These are phyloP conservation scores for Synergus laeviventris DNA, from an alignment of 2,888 invertebrate genomes.

Conservation along the genomic window DNA sequence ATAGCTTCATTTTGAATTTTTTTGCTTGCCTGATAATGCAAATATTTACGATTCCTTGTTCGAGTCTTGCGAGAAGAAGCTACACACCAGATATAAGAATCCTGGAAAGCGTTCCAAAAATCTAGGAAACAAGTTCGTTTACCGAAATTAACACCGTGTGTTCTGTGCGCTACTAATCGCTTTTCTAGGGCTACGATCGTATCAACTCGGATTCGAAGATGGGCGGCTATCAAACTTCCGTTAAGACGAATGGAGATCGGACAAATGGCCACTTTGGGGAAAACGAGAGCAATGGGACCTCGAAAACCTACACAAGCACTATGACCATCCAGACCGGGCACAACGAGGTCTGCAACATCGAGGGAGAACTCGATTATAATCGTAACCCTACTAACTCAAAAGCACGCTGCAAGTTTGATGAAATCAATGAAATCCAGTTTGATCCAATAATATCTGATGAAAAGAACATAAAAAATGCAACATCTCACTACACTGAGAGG, in stretches of 20 bases:
- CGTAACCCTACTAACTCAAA: constrained; percentile 62
- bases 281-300: constrained; percentile 57
- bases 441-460: constrained; percentile 55
- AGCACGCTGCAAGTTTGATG: constrained; percentile 54
- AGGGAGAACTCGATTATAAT: constrained; percentile 56
- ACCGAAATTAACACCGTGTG: constrained; percentile 58
- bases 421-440: constrained; percentile 59
- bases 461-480: constrained; percentile 39
- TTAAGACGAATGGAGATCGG: constrained; percentile 46
- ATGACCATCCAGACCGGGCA: constrained; percentile 71
- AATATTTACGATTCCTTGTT: background rate
- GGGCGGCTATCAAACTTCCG: constrained; percentile 45
- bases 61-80: background rate
- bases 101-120: background rate
- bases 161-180: constrained; percentile 70
- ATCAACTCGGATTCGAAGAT: constrained; percentile 58
- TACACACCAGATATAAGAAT: constrained; percentile 9
- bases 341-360: constrained; percentile 64
- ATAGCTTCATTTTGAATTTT: constrained; percentile 14
- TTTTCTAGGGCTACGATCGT: constrained; percentile 70
- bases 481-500: background rate
- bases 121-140: constrained; percentile 40
- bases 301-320: constrained; percentile 73
- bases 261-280: constrained; percentile 56
- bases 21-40: background rate